Evolutionary conservation across 2,113 vertebrate genomes (phyloP), one percentile per base, ranked within the genome.

Genomic region (Calonectris borealis): DNA sequence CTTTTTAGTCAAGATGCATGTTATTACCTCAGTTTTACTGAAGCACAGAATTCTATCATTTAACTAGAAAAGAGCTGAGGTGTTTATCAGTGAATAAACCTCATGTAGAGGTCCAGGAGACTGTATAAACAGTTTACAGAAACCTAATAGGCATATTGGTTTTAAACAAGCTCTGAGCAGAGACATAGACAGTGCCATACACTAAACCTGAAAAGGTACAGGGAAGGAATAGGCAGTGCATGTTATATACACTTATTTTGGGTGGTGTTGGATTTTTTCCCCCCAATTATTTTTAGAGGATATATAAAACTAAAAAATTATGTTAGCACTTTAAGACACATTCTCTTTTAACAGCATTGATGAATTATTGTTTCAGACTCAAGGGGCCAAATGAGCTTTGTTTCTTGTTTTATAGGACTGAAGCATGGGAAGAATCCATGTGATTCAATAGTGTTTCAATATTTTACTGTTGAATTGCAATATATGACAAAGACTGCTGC

Each of bases 391-490:
- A 2, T 77, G 72, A 90, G 57, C 48, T 95, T 94, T 95, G 64
- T 11, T 90, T 88, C 71, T 87, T 42, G 52, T 85, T 83, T 94
- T 54, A 52, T 72, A 75, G 71, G 64, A 84, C 31, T 38, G 65
- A 91, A 88, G 58, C 38, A 86, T 40, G 31, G 68, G 64, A 69
- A 90, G 51, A 93, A 91, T 57, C 65, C 38, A 62, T 52, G 42
- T n/a, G 52, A 86, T 69, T 83, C 88, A 83, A 81, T 69, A 64
- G 52, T 52, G 61, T 83, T 82, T 75, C 83, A 90, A 61, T 52
- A 54, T 83, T 81, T 91, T 95, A 60, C 57, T 88, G 64, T 46
- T 76, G 69, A 84, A 93, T 95, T 92, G 78, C 79, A 91, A 64
- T 90, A 71, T 73, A 60, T 84, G 54, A 82, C 3, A 31, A 85